A percentile compares a stretch with the other conserved stretches of the same genome.
phyloP scores from a whole-genome alignment of 2,888 invertebrate species.

The Drosophila nr. medialis region DNA sequence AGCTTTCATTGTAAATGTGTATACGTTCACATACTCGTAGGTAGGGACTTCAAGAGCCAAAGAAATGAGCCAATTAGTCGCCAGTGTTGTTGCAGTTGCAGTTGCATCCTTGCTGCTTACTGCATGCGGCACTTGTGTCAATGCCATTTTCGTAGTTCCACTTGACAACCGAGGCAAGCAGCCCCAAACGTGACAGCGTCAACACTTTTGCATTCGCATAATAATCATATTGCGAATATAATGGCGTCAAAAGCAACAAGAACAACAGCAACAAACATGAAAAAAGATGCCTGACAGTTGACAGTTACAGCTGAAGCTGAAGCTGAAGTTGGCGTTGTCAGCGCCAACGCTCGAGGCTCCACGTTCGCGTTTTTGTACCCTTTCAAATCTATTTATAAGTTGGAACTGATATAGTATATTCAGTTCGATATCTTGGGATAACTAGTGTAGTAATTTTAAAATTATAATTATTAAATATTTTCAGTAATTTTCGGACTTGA shows the following conservation, averaged over 20 bases:
- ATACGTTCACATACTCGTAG: background rate
- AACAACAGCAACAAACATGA: constrained; percentile 16
- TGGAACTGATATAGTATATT: background rate
- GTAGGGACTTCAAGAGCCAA: constrained; percentile 6
- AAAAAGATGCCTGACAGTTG: constrained; percentile 67
- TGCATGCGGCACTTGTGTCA: constrained; percentile 54
- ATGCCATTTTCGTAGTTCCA: constrained; percentile 54
- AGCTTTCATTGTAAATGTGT: background rate
- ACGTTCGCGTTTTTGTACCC: constrained; percentile 36
- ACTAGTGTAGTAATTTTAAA: no score
- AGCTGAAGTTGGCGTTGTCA: constrained; percentile 59
- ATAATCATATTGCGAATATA: constrained; percentile 77
- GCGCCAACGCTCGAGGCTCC: constrained; percentile 21
- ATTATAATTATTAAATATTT: no score
- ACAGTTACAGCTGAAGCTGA: constrained; percentile 68
- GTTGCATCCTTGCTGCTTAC: constrained; percentile 21
- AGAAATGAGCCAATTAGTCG: constrained; percentile 61
- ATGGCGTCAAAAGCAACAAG: constrained; percentile 66
- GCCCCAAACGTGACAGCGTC: constrained; percentile 72
- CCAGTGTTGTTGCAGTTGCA: constrained; percentile 37
- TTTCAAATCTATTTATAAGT: background rate
- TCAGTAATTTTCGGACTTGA: no score
- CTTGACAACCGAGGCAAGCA: constrained; percentile 66
- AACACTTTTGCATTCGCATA: constrained; percentile 80
- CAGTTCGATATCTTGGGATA: background rate